Conservation (phyloP, 2,797 vertebrate species). For the Aythya fuligula region DNA sequence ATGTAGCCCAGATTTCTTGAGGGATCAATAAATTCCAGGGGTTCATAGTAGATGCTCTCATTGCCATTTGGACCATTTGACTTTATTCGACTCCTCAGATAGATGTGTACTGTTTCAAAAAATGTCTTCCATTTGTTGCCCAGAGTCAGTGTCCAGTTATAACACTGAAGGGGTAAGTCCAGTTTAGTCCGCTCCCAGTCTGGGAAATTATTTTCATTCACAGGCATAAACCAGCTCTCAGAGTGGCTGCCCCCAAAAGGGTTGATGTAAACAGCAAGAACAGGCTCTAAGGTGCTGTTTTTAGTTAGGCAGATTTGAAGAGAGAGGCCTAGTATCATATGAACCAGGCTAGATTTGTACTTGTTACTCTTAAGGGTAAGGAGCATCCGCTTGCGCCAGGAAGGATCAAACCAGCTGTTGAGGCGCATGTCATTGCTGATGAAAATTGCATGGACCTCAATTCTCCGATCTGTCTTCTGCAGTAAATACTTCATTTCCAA, state of each 20-base stretch:
- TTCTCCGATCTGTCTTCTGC: slow-evolving; percentile 90
- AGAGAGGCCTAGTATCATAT: slow-evolving; percentile 95
- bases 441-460: slow-evolving; percentile 96
- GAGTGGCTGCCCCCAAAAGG: slow-evolving; percentile 98
- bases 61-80: slow-evolving; percentile 86
- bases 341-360: slow-evolving; percentile 96
- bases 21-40: slow-evolving; percentile 91
- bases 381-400: slow-evolving; percentile 96
- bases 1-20: slow-evolving; percentile 95
- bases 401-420: slow-evolving; percentile 98
- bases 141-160: slow-evolving; percentile 95
- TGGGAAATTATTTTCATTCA: slow-evolving; percentile 90
- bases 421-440: slow-evolving; percentile 99
- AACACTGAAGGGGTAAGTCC: slow-evolving; percentile 95
- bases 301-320: slow-evolving; percentile 97
- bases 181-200: slow-evolving; percentile 94
- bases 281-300: slow-evolving; percentile 96
- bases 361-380: slow-evolving; percentile 98
- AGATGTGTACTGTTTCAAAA: slow-evolving; percentile 97
- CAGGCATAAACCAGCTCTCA: slow-evolving; percentile 97
- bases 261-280: slow-evolving; percentile 93
- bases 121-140: slow-evolving; percentile 99
- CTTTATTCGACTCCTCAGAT: slow-evolving; percentile 93
- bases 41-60: slow-evolving; percentile 92
- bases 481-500: slow-evolving; percentile 92